Evolutionary conservation across 2,113 vertebrate genomes (phyloP), one percentile per base, ranked within the genome.

Genomic region (Myanophis thanlyinensis): DNA sequence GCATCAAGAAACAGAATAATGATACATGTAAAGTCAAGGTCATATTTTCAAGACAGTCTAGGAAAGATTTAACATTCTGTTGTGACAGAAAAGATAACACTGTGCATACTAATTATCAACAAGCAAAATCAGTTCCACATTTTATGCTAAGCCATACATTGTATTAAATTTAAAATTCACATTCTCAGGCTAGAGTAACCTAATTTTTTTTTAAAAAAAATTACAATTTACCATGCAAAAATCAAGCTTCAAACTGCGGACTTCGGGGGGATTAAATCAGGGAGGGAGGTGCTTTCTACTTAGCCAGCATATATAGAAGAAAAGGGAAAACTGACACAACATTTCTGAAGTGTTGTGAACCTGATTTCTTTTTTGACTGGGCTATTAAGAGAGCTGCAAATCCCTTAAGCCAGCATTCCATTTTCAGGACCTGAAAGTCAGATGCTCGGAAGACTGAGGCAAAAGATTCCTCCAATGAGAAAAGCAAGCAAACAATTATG

Each of bases 31-130:
- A 92, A 23, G 27, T 35, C 67, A 89, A 85, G 88, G 88, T 89
- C n/a, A 89, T 59, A 85, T 89, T 85, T 80, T 89, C 88, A 92
- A 92, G 40, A 27, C n/a, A 59, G 20, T 80, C 46, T 89, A 46
- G 67, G 11, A 84, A 89, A 85, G 73, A 49, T 59, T 92, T 85
- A 85, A 46, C 46, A 49, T 85, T 92, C 35, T 89, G 88, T 59
- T 85, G 49, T 59, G 88, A 89, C 30, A 85, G 91, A 89, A 84
- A 92, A 85, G 52, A n/a, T 48, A n/a, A 5, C 49, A 9, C 10
- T 56, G 52, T 25, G 52, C 92, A 89, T 89, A 56, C 73, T 48
- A 22, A 89, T 85, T 85, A 56, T n/a, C 27, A 56, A n/a, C n/a
- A 84, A 92, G 52, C 88, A 89, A 92, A 92, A 59, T 49, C 56